phyloP scores from a whole-genome alignment of 2,888 invertebrate species.

The Megamerina dolium region DNA sequence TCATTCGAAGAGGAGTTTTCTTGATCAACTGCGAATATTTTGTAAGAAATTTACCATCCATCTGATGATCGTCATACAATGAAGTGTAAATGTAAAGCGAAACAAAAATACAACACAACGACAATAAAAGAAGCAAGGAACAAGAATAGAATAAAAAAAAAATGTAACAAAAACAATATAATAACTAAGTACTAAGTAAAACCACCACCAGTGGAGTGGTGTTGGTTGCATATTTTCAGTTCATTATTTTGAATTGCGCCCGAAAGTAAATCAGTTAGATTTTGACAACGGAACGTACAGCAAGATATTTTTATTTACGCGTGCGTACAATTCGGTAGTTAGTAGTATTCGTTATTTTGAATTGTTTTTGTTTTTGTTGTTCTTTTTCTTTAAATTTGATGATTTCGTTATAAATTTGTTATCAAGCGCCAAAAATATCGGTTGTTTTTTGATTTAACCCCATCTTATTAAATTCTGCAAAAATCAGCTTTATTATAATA shows the following conservation, averaged over 20 bases:
- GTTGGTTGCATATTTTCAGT: not conserved
- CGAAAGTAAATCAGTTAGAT: conserved; percentile 33
- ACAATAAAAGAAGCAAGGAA: conserved; percentile 1
- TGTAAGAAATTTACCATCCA: too few species aligned
- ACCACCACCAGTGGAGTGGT: conserved; percentile 19
- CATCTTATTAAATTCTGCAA: too few species aligned
- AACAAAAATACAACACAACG: too few species aligned
- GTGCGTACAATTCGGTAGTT: conserved; percentile 18
- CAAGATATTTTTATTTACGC: conserved; percentile 26
- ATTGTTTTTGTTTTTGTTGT: not conserved
- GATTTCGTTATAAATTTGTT: conserved; percentile 7
- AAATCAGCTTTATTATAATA: too few species aligned
- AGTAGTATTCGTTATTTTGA: conserved; percentile 14
- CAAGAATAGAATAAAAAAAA: too few species aligned
- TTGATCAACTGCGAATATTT: too few species aligned
- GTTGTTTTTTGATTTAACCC: too few species aligned
- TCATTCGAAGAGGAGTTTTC: too few species aligned
- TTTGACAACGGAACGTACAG: conserved; percentile 37
- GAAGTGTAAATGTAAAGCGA: too few species aligned
- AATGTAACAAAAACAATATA: too few species aligned
- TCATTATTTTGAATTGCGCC: not conserved
- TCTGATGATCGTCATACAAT: too few species aligned
- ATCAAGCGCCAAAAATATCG: conserved; percentile 13
- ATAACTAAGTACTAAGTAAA: too few species aligned
- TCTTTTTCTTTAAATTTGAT: not conserved